Evolutionary conservation across 2,888 invertebrate species (phyloP), one percentile per base, ranked within the genome.

Genomic region (Lithosia quadra): DNA sequence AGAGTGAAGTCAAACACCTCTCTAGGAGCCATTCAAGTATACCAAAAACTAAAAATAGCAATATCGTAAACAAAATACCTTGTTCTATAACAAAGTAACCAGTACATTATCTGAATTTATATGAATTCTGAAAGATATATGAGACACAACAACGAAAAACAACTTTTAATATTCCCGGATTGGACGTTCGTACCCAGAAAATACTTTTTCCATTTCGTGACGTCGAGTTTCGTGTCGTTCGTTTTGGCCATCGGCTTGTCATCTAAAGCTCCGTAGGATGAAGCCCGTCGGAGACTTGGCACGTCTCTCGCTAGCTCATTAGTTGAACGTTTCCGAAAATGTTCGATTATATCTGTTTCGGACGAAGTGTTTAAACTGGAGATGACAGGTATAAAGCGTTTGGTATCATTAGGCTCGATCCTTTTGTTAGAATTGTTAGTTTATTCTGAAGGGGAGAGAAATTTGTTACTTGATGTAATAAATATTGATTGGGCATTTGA

Each of bases 241-340:
- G 79, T 84, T 84, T 83, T 84, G 77, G 74, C 9, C 64, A 68
- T 56, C 67, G 55, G 33, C 36, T 63, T 74, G 76, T 79, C 81
- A 79, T 69, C 69, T 68, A 43, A 69, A 33, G 65, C 58, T 57
- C 59, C 61, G 63, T 22, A 33, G 68, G 68, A 53, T 61, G 71
- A 58, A 74, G 49, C 67, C 67, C 59, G 57, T 65, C 76, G 64
- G 58, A 72, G 73, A 74, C 72, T 71, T 69, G 69, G 60, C 43
- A 55, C 65, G 61, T 79, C 79, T 78, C 21, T 81, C 76, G 70
- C 63, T 71, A 67, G 71, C 63, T 76, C 79, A 81, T 83, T 81
- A 81, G 57, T 33, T 62, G 59, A 74, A 75, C 39, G 65, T 53
- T 66, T 67, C 65, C 53, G 59, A 66, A 69, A 57, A 66, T 65